Conservation (phyloP, 2,797 vertebrate genomes). For the Parauchenoglanis punctatus region DNA sequence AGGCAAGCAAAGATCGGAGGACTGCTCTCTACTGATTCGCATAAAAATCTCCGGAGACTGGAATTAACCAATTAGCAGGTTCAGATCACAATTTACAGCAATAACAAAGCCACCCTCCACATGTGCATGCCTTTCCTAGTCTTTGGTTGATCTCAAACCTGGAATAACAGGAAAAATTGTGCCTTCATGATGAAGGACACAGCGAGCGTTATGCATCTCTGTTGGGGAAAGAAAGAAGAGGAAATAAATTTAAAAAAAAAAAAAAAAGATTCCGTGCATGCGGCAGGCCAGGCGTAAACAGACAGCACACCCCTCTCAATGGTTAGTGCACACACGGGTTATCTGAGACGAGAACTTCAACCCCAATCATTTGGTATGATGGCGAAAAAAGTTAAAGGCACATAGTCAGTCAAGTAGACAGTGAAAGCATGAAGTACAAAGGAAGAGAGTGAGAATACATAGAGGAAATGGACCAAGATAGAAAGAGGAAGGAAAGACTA, state of each 20-base stretch:
- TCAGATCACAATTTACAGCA: neutral
- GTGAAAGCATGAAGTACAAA: neutral
- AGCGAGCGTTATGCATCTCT: conserved; percentile 18
- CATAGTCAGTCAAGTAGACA: conserved; percentile 8
- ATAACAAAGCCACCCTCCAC: conserved; percentile 3
- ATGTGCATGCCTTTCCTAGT: conserved; percentile 22
- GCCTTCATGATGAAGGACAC: conserved; percentile 24
- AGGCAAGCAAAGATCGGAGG: conserved; percentile 6
- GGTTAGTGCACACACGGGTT: conserved; percentile 52
- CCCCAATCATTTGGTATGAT: conserved; percentile 29
- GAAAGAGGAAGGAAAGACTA: neutral
- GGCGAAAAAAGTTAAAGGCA: neutral
- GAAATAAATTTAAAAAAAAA: too few relatives aligned
- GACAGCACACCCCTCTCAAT: conserved; percentile 33
- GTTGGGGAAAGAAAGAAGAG: neutral
- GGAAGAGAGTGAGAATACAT: conserved; percentile 14
- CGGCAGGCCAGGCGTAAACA: conserved; percentile 23
- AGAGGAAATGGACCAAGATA: conserved; percentile 10
- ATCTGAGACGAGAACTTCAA: neutral
- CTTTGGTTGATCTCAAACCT: conserved; percentile 47
- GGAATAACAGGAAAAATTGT: conserved; percentile 11
- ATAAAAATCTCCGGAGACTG: neutral
- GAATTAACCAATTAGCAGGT: neutral
- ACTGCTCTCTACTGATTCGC: neutral
- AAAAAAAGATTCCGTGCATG: conserved; percentile 46